phyloP scores from a whole-genome alignment of 2,113 vertebrate genomes.

The Vombatus ursinus region DNA sequence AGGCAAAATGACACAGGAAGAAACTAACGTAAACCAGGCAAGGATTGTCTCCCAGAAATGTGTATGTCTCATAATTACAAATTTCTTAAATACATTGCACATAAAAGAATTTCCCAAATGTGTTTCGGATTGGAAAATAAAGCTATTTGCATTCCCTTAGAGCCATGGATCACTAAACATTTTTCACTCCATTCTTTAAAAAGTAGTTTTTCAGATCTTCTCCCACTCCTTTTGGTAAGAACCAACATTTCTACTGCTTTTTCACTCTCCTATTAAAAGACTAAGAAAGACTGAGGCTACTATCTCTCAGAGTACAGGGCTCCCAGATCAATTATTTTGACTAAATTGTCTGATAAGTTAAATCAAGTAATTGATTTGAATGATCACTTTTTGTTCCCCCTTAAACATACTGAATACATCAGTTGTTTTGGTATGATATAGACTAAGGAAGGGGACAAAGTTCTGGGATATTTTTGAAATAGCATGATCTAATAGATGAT shows the following conservation, averaged over 20 bases:
- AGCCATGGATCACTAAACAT: constrained; percentile 45
- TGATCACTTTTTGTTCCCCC: neutral
- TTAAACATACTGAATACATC: constrained; percentile 32
- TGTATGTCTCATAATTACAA: constrained; percentile 41
- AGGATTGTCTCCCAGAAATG: constrained; percentile 65
- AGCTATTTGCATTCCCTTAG: constrained; percentile 42
- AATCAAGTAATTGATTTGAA: neutral
- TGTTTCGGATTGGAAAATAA: constrained; percentile 62
- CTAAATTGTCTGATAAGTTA: constrained; percentile 27
- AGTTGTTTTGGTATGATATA: constrained; percentile 18
- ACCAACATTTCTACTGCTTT: constrained; percentile 13
- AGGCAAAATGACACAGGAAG: constrained; percentile 72
- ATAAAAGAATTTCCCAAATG: constrained; percentile 65
- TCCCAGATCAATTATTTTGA: constrained; percentile 25
- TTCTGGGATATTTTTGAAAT: neutral
- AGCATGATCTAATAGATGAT: neutral
- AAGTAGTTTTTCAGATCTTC: constrained; percentile 22
- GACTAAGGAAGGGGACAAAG: neutral
- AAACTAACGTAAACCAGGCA: constrained; percentile 83
- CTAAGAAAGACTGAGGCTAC: constrained; percentile 15
- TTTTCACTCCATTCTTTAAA: constrained; percentile 45
- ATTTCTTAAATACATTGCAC: constrained; percentile 58
- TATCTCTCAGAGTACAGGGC: constrained; percentile 11
- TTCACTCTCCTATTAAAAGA: constrained; percentile 39
- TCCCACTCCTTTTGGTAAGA: constrained; percentile 38